Conservation (phyloP, 2,888 invertebrate genomes). For the Clunio marinus region DNA sequence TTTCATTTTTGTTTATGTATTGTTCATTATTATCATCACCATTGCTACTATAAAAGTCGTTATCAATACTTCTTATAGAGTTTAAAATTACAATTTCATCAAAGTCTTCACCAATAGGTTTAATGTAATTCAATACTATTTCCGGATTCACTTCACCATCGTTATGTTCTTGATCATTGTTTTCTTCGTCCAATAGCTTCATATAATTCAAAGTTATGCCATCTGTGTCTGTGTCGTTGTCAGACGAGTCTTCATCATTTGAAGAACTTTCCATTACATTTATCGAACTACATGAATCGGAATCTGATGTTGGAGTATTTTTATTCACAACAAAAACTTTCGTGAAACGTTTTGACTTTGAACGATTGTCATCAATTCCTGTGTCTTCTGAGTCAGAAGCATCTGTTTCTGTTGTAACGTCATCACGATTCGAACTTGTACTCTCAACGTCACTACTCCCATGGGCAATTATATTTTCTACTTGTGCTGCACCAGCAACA, state of each 20-base stretch:
- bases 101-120: conserved; percentile 43
- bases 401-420: conserved; percentile 46
- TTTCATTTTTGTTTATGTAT: conserved; percentile 4
- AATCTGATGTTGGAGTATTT: conserved; percentile 55
- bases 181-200: conserved; percentile 44
- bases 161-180: conserved; percentile 32
- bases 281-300: conserved; percentile 57
- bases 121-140: conserved; percentile 47
- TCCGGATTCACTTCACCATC: neutral
- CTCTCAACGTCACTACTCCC: conserved; percentile 44
- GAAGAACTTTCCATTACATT: conserved; percentile 49
- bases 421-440: conserved; percentile 53
- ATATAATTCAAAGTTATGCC: conserved; percentile 49
- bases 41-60: too few species aligned
- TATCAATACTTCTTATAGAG: conserved; percentile 31
- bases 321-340: conserved; percentile 67
- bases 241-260: conserved; percentile 59
- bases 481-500: conserved; percentile 44
- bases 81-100: conserved; percentile 21
- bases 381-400: conserved; percentile 55
- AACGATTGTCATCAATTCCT: conserved; percentile 55
- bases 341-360: conserved; percentile 56
- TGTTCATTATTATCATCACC: neutral
- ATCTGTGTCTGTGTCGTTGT: conserved; percentile 59
- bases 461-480: conserved; percentile 41